Evolutionary conservation across 2,888 invertebrate genomes (phyloP).

Genomic region (Oxycera nigricornis): DNA sequence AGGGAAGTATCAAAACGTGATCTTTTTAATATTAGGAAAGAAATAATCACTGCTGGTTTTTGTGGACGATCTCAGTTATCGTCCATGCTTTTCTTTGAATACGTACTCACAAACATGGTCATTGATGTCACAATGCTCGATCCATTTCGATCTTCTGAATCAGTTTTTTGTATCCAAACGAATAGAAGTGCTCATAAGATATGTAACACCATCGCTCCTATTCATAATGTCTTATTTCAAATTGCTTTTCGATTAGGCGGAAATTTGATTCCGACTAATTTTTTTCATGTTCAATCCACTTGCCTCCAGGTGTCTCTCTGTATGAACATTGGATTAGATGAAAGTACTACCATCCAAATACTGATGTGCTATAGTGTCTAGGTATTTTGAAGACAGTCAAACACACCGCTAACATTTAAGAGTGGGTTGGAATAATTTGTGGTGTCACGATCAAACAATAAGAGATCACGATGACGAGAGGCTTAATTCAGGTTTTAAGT

Average conservation of each 20-base stretch:
- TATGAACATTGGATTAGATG: not conserved
- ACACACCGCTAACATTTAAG: not conserved
- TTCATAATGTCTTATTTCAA: no score
- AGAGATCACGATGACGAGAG: conserved; percentile 17
- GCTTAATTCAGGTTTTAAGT: not conserved
- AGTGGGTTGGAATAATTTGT: not conserved
- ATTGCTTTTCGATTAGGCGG: no score
- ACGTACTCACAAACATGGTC: no score
- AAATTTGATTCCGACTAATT: not conserved
- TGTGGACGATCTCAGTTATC: not conserved
- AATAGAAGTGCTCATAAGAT: no score
- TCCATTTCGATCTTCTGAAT: not conserved
- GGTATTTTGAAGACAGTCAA: not conserved
- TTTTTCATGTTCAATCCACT: not conserved
- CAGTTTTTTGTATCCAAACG: conserved; percentile 9
- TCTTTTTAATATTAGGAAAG: no score
- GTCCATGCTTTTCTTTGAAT: not conserved
- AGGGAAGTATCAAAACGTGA: no score
- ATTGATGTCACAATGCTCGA: conserved; percentile 19
- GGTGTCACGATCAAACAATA: conserved; percentile 21
- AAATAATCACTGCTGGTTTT: not conserved
- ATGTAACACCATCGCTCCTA: no score
- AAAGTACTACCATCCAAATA: not conserved
- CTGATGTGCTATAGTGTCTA: not conserved
- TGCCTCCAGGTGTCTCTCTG: not conserved